Percentiles rank a stretch among this genome's conserved stretches.
Conservation (phyloP, 2,888 invertebrate genomes). For the Thumatha senex region DNA sequence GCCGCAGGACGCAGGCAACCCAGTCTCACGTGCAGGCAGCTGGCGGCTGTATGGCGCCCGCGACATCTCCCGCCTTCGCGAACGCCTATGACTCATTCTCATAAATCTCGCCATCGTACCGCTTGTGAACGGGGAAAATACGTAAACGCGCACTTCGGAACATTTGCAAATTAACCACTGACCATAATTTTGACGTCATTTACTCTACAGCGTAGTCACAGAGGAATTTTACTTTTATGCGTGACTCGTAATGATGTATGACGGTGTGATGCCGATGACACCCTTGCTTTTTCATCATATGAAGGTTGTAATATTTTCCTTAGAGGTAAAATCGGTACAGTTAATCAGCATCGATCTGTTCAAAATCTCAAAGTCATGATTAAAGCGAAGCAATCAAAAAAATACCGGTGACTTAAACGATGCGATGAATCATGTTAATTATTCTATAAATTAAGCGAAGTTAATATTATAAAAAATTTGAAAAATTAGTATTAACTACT, state of each 20-base stretch:
- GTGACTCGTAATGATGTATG: constrained; percentile 35
- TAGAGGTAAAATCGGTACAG: too few species aligned
- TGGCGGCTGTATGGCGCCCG: constrained; percentile 34
- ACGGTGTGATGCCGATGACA: not conserved
- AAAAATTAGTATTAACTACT: too few species aligned
- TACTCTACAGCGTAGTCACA: constrained; percentile 24
- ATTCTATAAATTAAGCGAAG: too few species aligned
- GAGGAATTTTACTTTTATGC: constrained; percentile 34
- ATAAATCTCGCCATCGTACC: constrained; percentile 43
- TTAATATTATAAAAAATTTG: too few species aligned
- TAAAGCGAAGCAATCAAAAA: too few species aligned
- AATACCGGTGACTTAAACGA: too few species aligned
- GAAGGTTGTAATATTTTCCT: too few species aligned
- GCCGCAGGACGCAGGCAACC: constrained; percentile 22
- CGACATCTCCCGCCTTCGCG: constrained; percentile 35
- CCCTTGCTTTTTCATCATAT: not conserved
- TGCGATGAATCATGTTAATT: too few species aligned
- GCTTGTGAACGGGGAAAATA: constrained; percentile 65
- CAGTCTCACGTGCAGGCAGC: constrained; percentile 28
- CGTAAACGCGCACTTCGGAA: constrained; percentile 53
- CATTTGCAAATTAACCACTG: constrained; percentile 44
- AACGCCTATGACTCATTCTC: constrained; percentile 61
- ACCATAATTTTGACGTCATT: constrained; percentile 59
- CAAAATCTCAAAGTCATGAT: too few species aligned
- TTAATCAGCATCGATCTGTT: too few species aligned